These are phyloP conservation scores for Eupithecia centaureata DNA, from an alignment of 2,888 invertebrate genomes.

Conservation along the genomic window DNA sequence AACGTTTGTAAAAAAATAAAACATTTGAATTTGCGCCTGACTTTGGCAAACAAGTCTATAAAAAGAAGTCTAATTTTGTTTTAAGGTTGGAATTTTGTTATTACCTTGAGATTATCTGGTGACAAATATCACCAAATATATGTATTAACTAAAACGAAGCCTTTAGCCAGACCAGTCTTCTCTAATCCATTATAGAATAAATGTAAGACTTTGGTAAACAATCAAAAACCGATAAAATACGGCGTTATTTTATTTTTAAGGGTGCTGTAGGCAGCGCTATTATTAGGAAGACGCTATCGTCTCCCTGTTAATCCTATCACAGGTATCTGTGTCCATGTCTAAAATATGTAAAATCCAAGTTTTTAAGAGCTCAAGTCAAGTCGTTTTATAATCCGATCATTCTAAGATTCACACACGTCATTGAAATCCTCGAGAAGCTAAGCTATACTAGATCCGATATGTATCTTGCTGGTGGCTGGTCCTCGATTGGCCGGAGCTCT, in stretches of 20 bases:
- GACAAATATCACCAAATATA: no score
- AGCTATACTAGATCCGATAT: constrained; percentile 20
- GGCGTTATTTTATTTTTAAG: neutral
- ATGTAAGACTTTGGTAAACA: neutral
- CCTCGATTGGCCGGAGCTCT: constrained; percentile 29
- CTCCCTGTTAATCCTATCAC: neutral
- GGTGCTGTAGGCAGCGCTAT: neutral
- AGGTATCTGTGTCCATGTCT: neutral
- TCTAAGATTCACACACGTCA: constrained; percentile 2
- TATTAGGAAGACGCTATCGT: neutral
- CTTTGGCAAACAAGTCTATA: neutral
- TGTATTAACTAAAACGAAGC: neutral
- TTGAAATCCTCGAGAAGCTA: constrained; percentile 15
- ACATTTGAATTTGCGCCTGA: neutral
- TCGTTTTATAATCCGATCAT: neutral
- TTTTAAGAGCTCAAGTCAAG: neutral
- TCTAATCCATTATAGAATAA: neutral
- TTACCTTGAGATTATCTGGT: neutral
- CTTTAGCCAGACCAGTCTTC: neutral
- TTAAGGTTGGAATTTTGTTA: neutral
- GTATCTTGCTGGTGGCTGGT: constrained; percentile 30
- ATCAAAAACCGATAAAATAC: no score
- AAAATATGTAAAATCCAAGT: neutral
- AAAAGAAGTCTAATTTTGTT: neutral
- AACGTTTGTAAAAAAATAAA: neutral